Percentiles rank a stretch among this genome's conserved stretches.
Evolutionary conservation across 2,888 invertebrate species (phyloP).

Genomic region (Acanthopleura granulata): DNA sequence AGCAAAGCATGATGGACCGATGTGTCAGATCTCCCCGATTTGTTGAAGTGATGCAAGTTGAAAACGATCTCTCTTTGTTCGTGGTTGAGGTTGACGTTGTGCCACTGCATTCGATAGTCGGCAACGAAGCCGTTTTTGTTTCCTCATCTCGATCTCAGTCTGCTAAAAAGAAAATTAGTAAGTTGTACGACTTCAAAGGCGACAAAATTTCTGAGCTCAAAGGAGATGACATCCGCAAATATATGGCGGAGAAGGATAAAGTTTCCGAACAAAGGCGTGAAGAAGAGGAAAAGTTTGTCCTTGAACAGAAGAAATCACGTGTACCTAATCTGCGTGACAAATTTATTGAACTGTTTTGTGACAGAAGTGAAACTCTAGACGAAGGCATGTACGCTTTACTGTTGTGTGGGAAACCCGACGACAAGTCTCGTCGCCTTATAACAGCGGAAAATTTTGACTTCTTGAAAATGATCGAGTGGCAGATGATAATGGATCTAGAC

Average conservation of each 20-base stretch:
- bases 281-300: neutral
- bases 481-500: neutral
- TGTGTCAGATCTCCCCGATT: neutral
- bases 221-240: neutral
- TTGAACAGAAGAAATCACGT: slow-evolving; percentile 17
- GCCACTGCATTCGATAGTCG: neutral
- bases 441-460: neutral
- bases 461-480: neutral
- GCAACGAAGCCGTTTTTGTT: neutral
- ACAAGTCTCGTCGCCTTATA: neutral
- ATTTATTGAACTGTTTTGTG: neutral
- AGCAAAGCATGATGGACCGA: neutral
- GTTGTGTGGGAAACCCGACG: neutral
- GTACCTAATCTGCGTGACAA: neutral
- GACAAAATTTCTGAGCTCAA: neutral
- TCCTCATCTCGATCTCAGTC: neutral
- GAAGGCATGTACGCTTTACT: neutral
- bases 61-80: neutral
- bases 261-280: neutral
- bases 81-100: slow-evolving; percentile 1
- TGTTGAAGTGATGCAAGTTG: neutral
- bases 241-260: slow-evolving; percentile 4
- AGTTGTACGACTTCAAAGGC: neutral
- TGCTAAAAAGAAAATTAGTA: neutral
- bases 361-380: neutral